A percentile compares a stretch with the other conserved stretches of the same genome.
phyloP scores from a whole-genome alignment of 2,888 invertebrate species.

The Aethes cnicana region DNA sequence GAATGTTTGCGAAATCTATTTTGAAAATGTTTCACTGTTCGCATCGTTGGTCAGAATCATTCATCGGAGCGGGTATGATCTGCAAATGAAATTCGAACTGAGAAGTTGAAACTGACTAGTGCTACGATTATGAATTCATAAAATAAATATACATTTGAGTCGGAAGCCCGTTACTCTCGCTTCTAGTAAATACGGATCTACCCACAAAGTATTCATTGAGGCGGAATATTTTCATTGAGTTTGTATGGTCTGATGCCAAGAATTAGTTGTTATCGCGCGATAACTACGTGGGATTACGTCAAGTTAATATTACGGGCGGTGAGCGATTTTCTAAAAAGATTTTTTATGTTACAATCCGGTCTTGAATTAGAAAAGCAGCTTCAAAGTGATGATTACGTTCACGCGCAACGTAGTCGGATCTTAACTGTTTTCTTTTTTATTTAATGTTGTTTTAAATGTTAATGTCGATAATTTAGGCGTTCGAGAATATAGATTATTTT shows the following conservation, averaged over 20 bases:
- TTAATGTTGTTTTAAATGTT: background rate
- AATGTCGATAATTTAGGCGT: background rate
- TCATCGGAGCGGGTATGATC: constrained; percentile 37
- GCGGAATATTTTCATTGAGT: constrained; percentile 36
- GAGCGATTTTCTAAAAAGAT: constrained; percentile 45
- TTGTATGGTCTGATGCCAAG: constrained; percentile 44
- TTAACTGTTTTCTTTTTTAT: background rate
- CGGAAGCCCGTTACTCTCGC: background rate
- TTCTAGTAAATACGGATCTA: constrained; percentile 37
- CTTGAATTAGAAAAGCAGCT: background rate
- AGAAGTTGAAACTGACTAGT: background rate
- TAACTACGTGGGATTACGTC: constrained; percentile 40
- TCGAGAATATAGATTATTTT: too few relatives aligned
- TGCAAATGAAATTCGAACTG: too few relatives aligned
- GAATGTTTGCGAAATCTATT: constrained; percentile 81
- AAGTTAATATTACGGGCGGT: constrained; percentile 35
- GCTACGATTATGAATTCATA: constrained; percentile 5
- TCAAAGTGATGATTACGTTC: too few relatives aligned
- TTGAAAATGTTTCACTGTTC: constrained; percentile 64
- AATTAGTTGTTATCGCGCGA: constrained; percentile 35
- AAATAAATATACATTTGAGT: constrained; percentile 8
- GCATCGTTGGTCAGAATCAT: constrained; percentile 42
- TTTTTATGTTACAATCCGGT: constrained; percentile 11
- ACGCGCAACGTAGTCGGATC: background rate
- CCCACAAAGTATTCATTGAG: constrained; percentile 16